Conservation (phyloP, 2,797 vertebrate genomes). For the Paedocypris micromegethes region DNA sequence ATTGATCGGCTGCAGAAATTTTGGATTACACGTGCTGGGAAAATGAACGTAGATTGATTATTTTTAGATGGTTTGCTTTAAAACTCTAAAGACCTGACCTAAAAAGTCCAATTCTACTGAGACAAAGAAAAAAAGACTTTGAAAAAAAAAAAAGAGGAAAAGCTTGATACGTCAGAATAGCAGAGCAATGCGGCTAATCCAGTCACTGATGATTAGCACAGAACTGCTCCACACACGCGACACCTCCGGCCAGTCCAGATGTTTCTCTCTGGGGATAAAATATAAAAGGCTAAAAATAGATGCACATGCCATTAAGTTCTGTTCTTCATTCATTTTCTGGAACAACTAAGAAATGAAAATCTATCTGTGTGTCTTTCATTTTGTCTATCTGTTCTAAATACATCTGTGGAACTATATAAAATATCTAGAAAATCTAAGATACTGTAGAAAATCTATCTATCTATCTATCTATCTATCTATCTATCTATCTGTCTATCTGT, state of each 20-base stretch:
- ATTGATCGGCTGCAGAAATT: neutral
- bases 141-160: slow-evolving; percentile 2
- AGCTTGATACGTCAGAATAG: slow-evolving; percentile 2
- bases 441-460: too few species aligned
- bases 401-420: too few species aligned
- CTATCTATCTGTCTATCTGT: too few species aligned
- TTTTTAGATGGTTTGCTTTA: slow-evolving; percentile 16
- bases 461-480: too few species aligned
- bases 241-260: slow-evolving; percentile 19
- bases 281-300: too few species aligned
- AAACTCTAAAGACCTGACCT: slow-evolving; percentile 24
- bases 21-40: neutral
- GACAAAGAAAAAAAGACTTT: slow-evolving; percentile 7
- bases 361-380: too few species aligned
- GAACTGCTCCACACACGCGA: slow-evolving; percentile 2
- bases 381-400: too few species aligned
- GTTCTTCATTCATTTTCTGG: too few species aligned
- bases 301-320: too few species aligned
- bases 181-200: slow-evolving; percentile 5
- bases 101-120: slow-evolving; percentile 12
- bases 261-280: slow-evolving; percentile 52
- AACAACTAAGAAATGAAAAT: too few species aligned
- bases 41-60: slow-evolving; percentile 6
- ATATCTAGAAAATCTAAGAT: too few species aligned
- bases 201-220: neutral